Evolutionary conservation across 1,140 invertebrate species (phyloP), one percentile per base, ranked within the genome.

Genomic region (Drosophila jambulina): DNA sequence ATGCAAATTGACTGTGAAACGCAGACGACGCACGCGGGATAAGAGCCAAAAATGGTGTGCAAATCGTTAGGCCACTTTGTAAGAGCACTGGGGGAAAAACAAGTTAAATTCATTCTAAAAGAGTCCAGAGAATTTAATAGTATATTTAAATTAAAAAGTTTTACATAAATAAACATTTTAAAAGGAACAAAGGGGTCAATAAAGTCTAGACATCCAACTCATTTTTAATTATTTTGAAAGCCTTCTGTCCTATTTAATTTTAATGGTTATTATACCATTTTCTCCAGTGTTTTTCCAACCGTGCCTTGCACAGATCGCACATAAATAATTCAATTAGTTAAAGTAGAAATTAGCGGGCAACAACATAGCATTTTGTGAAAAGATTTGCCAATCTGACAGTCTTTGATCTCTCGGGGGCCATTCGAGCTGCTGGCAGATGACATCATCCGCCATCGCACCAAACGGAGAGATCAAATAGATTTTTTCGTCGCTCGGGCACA

Each of bases 241-340:
- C 21, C 21, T 15, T 17, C 25, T 9, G 23, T 9, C 4, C 12
- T 12, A 13, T 3, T 32, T 12, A 15, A 36, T 23, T 34, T 34
- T 2, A 10, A 17, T 34, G 29, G 13, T n/a, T n/a, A 6, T 21
- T 12, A 8, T 12, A 17, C 7, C 15, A 9, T 15, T 45, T 76
- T 59, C 40, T 8, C 0, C 45, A 59, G 75, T 77, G 62, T 17
- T 40, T 76, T 59, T 19, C 21, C 23, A 43, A 1, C 42, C 36
- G 72, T 76, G 74, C 27, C 38, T 45, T 12, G 23, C 62, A 53
- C 23, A 40, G 56, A 38, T 49, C 45, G 48, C 45, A 77, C 56
- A 77, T 77, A 77, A 78, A 69, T 78, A 77, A 78, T 77, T 69
- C 75, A 78, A 78, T 78, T 78, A 78, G 75, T 69, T 77, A 69